Base-by-base conservation (phyloP, 2,888 invertebrate genomes). In the Troides aeacus region DNA sequence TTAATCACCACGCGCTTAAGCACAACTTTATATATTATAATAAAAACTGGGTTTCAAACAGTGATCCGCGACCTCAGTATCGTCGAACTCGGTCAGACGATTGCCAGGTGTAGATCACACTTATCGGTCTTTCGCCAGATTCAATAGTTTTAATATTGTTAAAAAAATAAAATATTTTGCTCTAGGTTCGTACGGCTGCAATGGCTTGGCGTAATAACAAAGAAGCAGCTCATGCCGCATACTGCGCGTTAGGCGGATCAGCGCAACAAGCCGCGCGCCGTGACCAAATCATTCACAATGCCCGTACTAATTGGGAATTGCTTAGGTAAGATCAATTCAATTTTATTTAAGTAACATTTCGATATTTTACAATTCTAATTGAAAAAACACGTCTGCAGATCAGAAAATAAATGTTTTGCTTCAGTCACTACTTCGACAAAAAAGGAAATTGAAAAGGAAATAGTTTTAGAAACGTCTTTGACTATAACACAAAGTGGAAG, bases 271-370 rank as follows among this genome's bases (percentile, higher is more conserved):
- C 93, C 73, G 95, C 95, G 56, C 93, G 95, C 0, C 92, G 97
- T n/a, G 97, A 97, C 83, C 96, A 97, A 84, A 95, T 97, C 4
- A 97, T 97, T 73, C 95, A 96, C 58, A 97, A 97, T 81, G 97
- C 97, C 2, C 94, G 96, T 74, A 96, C 96, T n/a, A 97, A 97
- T 81, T 97, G 97, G 97, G 97, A 97, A 83, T 86, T 97, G 64
- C 86, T 97, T 18, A 93, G 92, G 92, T 91, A 62, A 62, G 1
- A 2, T 46, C 15, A 50, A 61, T 3, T 53, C 4, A 53, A 53
- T 53, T 53, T 53, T 4, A 18, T 53, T 53, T 7, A 6, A 6
- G n/a, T 53, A 53, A 53, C 2, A 53, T 7, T 53, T 53, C n/a
- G 53, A 53, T 53, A 53, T n/a, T 53, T 53, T 53, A 53, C 18